Evolutionary conservation across 1,140 invertebrate species (phyloP).

Genomic region (Macrobrachium nipponense): DNA sequence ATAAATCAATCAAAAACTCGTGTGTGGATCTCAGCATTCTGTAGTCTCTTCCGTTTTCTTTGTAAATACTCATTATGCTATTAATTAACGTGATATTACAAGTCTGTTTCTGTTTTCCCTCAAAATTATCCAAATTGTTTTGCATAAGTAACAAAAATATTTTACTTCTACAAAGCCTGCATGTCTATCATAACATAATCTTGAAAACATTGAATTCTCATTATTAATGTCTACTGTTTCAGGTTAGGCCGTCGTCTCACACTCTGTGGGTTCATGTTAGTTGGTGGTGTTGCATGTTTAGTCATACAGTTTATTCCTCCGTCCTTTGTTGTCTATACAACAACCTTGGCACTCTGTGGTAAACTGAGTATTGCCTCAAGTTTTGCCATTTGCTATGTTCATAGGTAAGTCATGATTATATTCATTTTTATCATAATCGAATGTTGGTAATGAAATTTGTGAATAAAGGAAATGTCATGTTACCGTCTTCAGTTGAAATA

Average conservation of each 20-base stretch:
- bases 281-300: slow-evolving; percentile 55
- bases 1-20: no score
- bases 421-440: neutral
- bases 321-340: slow-evolving; percentile 12
- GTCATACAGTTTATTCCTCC: slow-evolving; percentile 49
- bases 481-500: no score
- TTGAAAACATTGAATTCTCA: neutral
- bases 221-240: slow-evolving; percentile 6
- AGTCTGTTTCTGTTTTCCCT: no score
- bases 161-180: no score
- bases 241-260: slow-evolving; percentile 59
- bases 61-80: no score
- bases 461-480: no score
- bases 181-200: neutral
- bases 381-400: slow-evolving; percentile 68
- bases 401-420: slow-evolving; percentile 64
- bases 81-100: no score
- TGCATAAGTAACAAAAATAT: no score
- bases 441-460: neutral
- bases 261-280: slow-evolving; percentile 48
- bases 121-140: no score
- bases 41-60: no score
- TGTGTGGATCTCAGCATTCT: no score
- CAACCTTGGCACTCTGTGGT: slow-evolving; percentile 67
- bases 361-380: slow-evolving; percentile 69